A percentile compares a stretch with the other conserved stretches of the same genome.
phyloP scores from a whole-genome alignment of 2,888 invertebrate species.

The Lissocephala sabroskyi region DNA sequence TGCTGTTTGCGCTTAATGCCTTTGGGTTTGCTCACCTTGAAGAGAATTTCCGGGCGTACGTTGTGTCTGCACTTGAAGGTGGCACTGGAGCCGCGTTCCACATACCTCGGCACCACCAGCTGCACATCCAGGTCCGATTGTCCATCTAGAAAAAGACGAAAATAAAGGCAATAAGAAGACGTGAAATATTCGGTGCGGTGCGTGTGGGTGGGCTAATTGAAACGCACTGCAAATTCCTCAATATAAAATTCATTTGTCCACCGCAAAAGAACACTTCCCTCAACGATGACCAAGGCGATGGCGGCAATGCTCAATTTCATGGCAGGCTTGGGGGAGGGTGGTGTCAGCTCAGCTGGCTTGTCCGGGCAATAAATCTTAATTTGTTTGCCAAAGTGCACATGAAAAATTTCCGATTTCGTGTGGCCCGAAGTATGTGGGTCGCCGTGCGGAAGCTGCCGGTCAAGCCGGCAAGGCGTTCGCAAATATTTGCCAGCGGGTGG shows the following conservation, averaged over 20 bases:
- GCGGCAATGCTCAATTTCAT: too few relatives aligned
- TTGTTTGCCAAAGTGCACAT: slow-evolving; percentile 52
- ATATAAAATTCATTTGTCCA: too few relatives aligned
- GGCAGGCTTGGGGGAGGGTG: too few relatives aligned
- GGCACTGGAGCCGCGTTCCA: slow-evolving; percentile 81
- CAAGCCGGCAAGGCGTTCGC: slow-evolving; percentile 11
- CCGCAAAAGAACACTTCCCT: too few relatives aligned
- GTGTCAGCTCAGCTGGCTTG: too few relatives aligned
- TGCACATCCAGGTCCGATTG: slow-evolving; percentile 77
- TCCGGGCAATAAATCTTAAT: slow-evolving; percentile 54
- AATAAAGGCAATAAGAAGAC: too few relatives aligned
- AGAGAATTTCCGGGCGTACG: slow-evolving; percentile 81
- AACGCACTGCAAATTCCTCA: too few relatives aligned
- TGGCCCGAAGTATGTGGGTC: too few relatives aligned
- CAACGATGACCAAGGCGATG: too few relatives aligned
- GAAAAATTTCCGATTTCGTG: slow-evolving; percentile 28
- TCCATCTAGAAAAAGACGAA: slow-evolving; percentile 69
- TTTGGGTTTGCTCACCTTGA: slow-evolving; percentile 78
- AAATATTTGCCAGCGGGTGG: slow-evolving; percentile 21
- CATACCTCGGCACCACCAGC: slow-evolving; percentile 81
- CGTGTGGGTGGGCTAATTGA: too few relatives aligned
- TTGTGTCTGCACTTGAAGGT: slow-evolving; percentile 83
- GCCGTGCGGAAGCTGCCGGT: neutral
- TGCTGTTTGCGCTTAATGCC: too few relatives aligned
- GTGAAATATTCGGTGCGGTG: too few relatives aligned